A percentile compares a stretch with the other conserved stretches of the same genome.
phyloP scores from a whole-genome alignment of 2,888 invertebrate species.

The Melieria crassipennis region DNA sequence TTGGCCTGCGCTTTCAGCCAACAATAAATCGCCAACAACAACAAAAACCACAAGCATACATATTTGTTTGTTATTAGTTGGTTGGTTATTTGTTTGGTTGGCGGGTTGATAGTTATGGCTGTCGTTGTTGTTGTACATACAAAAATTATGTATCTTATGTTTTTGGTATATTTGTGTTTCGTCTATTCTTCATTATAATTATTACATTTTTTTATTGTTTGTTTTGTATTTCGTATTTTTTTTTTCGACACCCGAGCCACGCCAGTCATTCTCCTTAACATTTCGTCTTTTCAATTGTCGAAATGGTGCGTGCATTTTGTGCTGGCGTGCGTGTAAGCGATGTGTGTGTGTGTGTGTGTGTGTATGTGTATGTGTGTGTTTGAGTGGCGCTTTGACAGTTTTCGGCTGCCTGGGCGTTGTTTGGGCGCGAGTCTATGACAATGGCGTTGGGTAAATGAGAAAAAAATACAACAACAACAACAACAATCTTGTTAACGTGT shows the following conservation, averaged over 20 bases:
- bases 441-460: no score
- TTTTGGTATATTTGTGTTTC: not conserved
- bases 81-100: not conserved
- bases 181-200: not conserved
- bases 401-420: not conserved
- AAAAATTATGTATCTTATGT: not conserved
- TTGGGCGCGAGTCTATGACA: no score
- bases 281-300: slow-evolving; percentile 40
- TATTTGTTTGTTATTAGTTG: not conserved
- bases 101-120: not conserved
- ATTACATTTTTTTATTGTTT: no score
- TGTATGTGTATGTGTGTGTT: slow-evolving; percentile 38
- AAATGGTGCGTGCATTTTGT: slow-evolving; percentile 38
- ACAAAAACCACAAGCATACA: not conserved
- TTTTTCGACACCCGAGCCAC: no score
- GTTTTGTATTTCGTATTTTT: no score
- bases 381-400: slow-evolving; percentile 10
- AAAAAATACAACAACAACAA: not conserved
- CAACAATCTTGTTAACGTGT: slow-evolving; percentile 39
- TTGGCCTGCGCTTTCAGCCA: no score
- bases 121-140: not conserved
- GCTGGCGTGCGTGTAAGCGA: no score
- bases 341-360: slow-evolving; percentile 38
- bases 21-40: no score
- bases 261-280: not conserved